Evolutionary conservation across 2,888 invertebrate species (phyloP).

Genomic region (Aphodius sticticus): DNA sequence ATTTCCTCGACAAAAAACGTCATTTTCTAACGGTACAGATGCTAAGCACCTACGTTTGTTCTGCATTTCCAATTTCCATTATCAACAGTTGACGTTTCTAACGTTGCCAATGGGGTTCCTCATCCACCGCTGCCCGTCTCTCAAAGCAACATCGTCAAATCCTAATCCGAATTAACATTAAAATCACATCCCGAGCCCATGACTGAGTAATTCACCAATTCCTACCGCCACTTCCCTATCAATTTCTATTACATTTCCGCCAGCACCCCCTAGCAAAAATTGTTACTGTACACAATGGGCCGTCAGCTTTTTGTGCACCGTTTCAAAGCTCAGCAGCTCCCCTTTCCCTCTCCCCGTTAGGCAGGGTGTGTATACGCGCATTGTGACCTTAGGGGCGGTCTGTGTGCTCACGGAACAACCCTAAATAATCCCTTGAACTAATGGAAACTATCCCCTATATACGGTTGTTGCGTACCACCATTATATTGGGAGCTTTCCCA

Average conservation of each 20-base stretch:
- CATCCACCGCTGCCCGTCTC: too few relatives aligned
- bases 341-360: not conserved
- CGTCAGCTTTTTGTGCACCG: not conserved
- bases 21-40: too few relatives aligned
- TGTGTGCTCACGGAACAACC: not conserved
- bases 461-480: not conserved
- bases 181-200: not conserved
- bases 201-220: not conserved
- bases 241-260: conserved; percentile 4
- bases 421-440: not conserved
- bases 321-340: not conserved
- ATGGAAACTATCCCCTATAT: not conserved
- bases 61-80: not conserved
- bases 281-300: not conserved
- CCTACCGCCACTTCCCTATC: not conserved
- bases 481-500: not conserved
- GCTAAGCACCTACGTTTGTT: too few relatives aligned
- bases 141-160: not conserved
- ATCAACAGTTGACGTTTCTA: not conserved
- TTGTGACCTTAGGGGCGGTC: conserved; percentile 4
- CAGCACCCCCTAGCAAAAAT: not conserved
- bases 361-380: not conserved
- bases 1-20: too few relatives aligned
- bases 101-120: not conserved
- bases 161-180: not conserved